Evolutionary conservation across 2,113 vertebrate genomes (phyloP), one percentile per base, ranked within the genome.

Genomic region (Spea bombifrons): DNA sequence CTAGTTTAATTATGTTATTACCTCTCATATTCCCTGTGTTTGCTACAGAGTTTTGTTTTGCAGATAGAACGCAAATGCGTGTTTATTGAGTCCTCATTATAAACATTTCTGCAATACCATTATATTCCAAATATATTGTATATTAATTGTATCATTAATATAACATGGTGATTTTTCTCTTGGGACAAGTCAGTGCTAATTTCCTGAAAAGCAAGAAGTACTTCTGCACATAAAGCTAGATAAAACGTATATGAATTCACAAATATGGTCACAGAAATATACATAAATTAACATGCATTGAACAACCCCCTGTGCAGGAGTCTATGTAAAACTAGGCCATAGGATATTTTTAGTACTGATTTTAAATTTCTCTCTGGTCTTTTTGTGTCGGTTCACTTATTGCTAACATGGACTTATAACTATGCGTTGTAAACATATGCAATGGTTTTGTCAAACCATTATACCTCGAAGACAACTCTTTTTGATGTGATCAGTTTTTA

Each of bases 341-440:
- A 63, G 57, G 67, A 66, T 80, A 64, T 13, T 52, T 67, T 73
- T 80, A 80, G 68, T 67, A 73, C 68, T 80, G 71, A 73, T 74
- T 73, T 77, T 44, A 30, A 55, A 66, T 78, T 78, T 66, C 50
- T 43, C 3, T 15, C 8, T 45, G 53, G 61, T 49, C 15, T 49
- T 53, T 57, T n/a, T n/a, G n/a, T n/a, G n/a, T n/a, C n/a, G n/a
- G n/a, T n/a, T n/a, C n/a, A n/a, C n/a, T n/a, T n/a, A n/a, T n/a
- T n/a, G n/a, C n/a, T n/a, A n/a, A n/a, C n/a, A n/a, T n/a, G n/a
- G n/a, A n/a, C n/a, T n/a, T n/a, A n/a, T n/a, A n/a, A n/a, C n/a
- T n/a, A n/a, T n/a, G n/a, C n/a, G n/a, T n/a, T n/a, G n/a, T n/a
- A n/a, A n/a, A n/a, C n/a, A n/a, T n/a, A n/a, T n/a, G n/a, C n/a